Evolutionary conservation across 2,113 vertebrate species (phyloP), one percentile per base, ranked within the genome.

Genomic region (Platanista minor): DNA sequence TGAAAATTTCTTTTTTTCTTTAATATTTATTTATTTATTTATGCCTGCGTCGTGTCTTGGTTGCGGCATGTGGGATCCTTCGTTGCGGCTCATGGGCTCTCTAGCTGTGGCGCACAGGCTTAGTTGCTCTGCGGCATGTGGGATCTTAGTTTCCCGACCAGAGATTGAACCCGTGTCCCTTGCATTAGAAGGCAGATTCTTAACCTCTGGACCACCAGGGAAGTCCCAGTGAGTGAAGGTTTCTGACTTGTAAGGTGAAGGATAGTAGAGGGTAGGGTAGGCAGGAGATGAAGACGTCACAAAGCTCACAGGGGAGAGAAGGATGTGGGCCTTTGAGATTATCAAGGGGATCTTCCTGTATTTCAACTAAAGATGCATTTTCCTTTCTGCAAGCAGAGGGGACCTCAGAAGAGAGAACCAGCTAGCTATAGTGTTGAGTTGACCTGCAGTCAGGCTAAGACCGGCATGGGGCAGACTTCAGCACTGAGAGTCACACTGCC

Each of bases 181-280:
- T 57, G 54, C 18, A 21, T 57, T 8, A 21, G 54, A 57, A 57
- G 20, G 54, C 20, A 21, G 54, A 57, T 57, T 57, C 54, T 57
- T 57, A 20, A 57, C 54, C 54, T 20, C 54, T 57, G 54, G 17
- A 21, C 54, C 54, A 57, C 54, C 6, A 57, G 54, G 54, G 18
- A 57, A 57, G 20, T 57, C 54, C 54, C 54, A 21, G 0, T 57
- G 29, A 67, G 25, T 29, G 6, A 27, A 82, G 59, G 21, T 57
- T 86, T 14, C 36, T 25, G 80, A 36, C 33, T 61, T 39, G 1
- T 36, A 29, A 52, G n/a, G 11, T 39, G 36, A 57, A n/a, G 46
- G 25, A 3, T 11, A 7, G 9, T 1, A 18, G 25, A 46, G 25
- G 11, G 6, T 23, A 0, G 15, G 8, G 20, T 31, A 52, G 21